Evolutionary conservation across 2,797 vertebrate species (phyloP), one percentile per base, ranked within the genome.

Genomic region (Protonibea diacanthus): DNA sequence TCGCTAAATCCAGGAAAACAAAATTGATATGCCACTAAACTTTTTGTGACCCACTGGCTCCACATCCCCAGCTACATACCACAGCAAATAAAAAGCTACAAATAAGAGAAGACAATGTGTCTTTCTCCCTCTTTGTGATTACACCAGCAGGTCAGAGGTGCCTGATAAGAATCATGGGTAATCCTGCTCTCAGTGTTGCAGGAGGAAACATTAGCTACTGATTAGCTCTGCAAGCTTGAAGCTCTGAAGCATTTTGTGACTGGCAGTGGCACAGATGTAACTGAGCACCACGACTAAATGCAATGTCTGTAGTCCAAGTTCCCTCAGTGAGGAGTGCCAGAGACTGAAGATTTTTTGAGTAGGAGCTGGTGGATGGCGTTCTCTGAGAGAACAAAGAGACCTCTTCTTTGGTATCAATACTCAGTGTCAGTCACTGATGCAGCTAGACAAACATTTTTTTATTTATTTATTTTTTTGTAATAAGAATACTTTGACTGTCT

Each of bases 101-200:
- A 23, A 76, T 80, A 60, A 90, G 73, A 88, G 80, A 68, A 88
- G 82, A 47, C 63, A 52, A 79, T 44, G 72, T 86, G 86, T 88
- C 82, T 65, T 72, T 74, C 76, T 82, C 78, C 62, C 45, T 77
- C 40, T 73, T 71, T 76, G 63, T 53, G 47, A 69, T 58, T 71
- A 45, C 66, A 76, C 47, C 76, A 80, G 70, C 56, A 79, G 81
- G 76, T 81, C 81, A 76, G 76, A n/a, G 61, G 69, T 71, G 45
- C 47, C 61, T 82, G 89, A 90, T 85, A 92, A 88, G 84, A 84
- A 86, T 90, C 81, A 58, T 71, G 72, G 49, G 78, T 82, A 82
- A 88, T 83, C 76, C 59, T 76, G 47, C 77, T 45, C 56, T 81
- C 40, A 87, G 74, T 79, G 74, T 70, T 88, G 45, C 53, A 62